Percentiles rank a stretch among this genome's conserved stretches.
These are phyloP conservation scores for Spinibarbus caldwelli DNA, from an alignment of 2,797 vertebrate genomes.

Conservation along the genomic window DNA sequence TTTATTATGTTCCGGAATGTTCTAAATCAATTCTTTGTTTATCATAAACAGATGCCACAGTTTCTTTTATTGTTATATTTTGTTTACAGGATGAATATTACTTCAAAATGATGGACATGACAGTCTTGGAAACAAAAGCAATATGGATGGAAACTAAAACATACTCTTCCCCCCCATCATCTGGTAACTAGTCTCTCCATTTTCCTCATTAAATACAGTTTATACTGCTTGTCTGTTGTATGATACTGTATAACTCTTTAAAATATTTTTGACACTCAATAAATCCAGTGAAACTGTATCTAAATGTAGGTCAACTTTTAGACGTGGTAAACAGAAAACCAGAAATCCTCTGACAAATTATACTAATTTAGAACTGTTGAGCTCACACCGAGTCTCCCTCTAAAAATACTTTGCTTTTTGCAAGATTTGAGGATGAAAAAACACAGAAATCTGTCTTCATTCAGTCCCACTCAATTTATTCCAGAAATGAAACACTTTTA, in stretches of 20 bases:
- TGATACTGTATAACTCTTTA: background rate
- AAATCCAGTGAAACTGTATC: conserved; percentile 32
- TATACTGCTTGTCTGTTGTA: conserved; percentile 6
- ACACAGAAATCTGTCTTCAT: conserved; percentile 60
- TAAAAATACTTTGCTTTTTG: conserved; percentile 48
- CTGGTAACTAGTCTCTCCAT: conserved; percentile 15
- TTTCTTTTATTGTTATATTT: conserved; percentile 25
- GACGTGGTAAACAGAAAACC: conserved; percentile 28
- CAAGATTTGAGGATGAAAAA: conserved; percentile 44
- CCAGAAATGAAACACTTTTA: conserved; percentile 65
- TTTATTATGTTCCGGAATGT: conserved; percentile 7
- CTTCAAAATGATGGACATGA: conserved; percentile 32
- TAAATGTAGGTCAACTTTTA: conserved; percentile 34
- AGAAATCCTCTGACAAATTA: conserved; percentile 50
- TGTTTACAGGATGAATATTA: conserved; percentile 25
- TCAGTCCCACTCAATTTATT: conserved; percentile 64
- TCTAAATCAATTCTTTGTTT: conserved; percentile 39
- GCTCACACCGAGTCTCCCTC: conserved; percentile 24
- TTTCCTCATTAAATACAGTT: conserved; percentile 30
- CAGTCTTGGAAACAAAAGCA: conserved; percentile 28
- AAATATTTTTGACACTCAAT: conserved; percentile 26
- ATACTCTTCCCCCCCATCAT: background rate
- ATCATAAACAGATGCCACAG: conserved; percentile 23
- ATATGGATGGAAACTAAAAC: conserved; percentile 24
- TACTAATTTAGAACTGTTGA: conserved; percentile 22